Base-by-base conservation (phyloP, 2,888 invertebrate species). In the Cacoxenus indagator region DNA sequence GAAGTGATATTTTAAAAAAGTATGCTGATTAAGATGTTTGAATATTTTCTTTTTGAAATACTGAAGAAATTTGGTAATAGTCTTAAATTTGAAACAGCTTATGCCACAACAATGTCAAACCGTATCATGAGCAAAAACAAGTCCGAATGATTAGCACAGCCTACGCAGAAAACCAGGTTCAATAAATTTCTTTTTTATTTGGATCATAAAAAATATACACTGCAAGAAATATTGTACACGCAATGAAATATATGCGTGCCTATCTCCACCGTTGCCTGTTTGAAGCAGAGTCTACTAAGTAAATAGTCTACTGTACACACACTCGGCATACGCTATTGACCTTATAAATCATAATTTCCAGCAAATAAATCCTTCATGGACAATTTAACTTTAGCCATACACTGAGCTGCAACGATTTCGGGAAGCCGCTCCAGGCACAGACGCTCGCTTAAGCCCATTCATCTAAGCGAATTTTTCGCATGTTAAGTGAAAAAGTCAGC, bases 341-440 rank as follows among this genome's bases (percentile, higher is more conserved):
- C 80, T 81, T 81, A 80, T 81, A 80, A 80, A 80, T 80, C 80
- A 80, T 81, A 80, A 81, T 81, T 79, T 77, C 75, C 69, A 78
- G 76, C 77, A 78, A 77, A 81, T 81, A 81, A 81, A 81, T 81
- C 80, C 78, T 81, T 77, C 73, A 79, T 75, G 79, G 79, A 72
- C 81, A 79, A 81, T 81, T 81, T 74, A 81, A 79, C 80, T 73
- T 71, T 69, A 65, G 73, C 65, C 67, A 67, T 57, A 67, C 65
- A 46, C 67, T 71, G 75, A 80, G 77, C 69, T 76, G 79, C 77
- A 80, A 81, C 76, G 78, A 45, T 62, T 62, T 62, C 17, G 27
- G 27, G 55, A 51, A 4, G n/a, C 48, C 19, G 24, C 55, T 2
- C 2, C 26, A 26, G 11, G 14, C n/a, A 3, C n/a, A 9, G 45